Conservation (phyloP, 2,888 invertebrate genomes). For the Aethes cnicana region DNA sequence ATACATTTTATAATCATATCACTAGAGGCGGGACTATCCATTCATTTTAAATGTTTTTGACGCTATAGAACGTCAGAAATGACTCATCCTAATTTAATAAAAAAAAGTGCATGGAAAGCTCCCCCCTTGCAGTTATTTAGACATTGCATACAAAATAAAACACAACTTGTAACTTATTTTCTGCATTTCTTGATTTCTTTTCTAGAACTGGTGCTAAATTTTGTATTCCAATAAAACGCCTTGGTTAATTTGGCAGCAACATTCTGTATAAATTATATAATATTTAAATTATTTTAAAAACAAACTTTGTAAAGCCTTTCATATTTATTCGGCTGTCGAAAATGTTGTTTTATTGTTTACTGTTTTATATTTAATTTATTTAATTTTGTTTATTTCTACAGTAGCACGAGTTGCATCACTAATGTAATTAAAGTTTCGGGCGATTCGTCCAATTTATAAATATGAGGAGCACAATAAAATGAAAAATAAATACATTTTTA, state of each 20-base stretch:
- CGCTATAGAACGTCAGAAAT: constrained; percentile 5
- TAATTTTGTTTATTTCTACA: constrained; percentile 63
- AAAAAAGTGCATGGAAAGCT: constrained; percentile 17
- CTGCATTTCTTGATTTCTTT: constrained; percentile 32
- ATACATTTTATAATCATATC: constrained; percentile 81
- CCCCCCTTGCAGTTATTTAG: constrained; percentile 48
- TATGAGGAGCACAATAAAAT: constrained; percentile 80
- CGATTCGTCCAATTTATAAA: constrained; percentile 65
- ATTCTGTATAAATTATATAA: too few relatives aligned
- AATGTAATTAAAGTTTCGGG: constrained; percentile 65
- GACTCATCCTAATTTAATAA: constrained; percentile 18
- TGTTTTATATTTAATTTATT: constrained; percentile 46
- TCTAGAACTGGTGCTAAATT: constrained; percentile 63
- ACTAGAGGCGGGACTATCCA: constrained; percentile 39
- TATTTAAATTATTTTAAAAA: constrained; percentile 6
- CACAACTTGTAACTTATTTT: constrained; percentile 40
- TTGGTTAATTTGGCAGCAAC: too few relatives aligned
- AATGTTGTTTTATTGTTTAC: constrained; percentile 46
- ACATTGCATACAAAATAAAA: constrained; percentile 51
- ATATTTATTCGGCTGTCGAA: constrained; percentile 31
- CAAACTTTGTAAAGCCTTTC: neutral
- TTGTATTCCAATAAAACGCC: constrained; percentile 30
- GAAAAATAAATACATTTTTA: constrained; percentile 80
- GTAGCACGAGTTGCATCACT: constrained; percentile 59
- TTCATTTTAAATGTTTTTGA: constrained; percentile 14